A percentile compares a stretch with the other conserved stretches of the same genome.
Conservation (phyloP, 2,797 vertebrate genomes). For the Sebastes nivosus region DNA sequence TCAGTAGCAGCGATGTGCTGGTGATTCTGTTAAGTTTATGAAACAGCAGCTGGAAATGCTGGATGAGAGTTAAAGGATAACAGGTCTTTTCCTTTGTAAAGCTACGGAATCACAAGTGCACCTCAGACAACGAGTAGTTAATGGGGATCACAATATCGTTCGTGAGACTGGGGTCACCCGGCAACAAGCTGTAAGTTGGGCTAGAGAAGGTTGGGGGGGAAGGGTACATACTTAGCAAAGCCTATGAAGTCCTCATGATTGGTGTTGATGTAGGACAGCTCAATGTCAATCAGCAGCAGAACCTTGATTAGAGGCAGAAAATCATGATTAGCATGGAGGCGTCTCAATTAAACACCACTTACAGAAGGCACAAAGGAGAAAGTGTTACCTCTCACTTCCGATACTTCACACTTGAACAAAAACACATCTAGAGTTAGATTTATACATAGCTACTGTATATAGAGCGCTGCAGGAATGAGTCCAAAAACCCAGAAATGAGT, state of each 20-base stretch:
- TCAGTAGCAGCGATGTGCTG: not conserved
- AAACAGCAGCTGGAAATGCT: not conserved
- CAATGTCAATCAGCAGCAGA: slow-evolving; percentile 95
- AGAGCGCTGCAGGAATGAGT: too few species aligned
- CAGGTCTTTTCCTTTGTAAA: not conserved
- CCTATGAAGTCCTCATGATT: slow-evolving; percentile 99
- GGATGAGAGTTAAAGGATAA: not conserved
- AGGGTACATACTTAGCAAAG: slow-evolving; percentile 92
- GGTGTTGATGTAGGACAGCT: slow-evolving; percentile 98
- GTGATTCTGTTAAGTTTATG: not conserved
- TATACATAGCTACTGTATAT: not conserved
- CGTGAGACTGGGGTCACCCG: not conserved
- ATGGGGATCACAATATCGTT: not conserved
- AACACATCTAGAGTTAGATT: not conserved
- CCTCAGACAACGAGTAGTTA: slow-evolving; percentile 26
- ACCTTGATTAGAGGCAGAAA: slow-evolving; percentile 81
- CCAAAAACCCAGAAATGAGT: too few species aligned
- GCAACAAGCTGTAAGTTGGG: slow-evolving; percentile 32
- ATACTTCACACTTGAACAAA: slow-evolving; percentile 12
- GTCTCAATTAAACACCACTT: slow-evolving; percentile 42
- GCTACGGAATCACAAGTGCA: slow-evolving; percentile 1
- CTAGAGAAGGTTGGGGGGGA: not conserved
- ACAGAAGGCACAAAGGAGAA: not conserved
- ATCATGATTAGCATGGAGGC: slow-evolving; percentile 48
- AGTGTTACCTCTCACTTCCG: not conserved